Evolutionary conservation across 2,797 vertebrate genomes (phyloP), one percentile per base, ranked within the genome.

Genomic region (Furcifer pardalis): DNA sequence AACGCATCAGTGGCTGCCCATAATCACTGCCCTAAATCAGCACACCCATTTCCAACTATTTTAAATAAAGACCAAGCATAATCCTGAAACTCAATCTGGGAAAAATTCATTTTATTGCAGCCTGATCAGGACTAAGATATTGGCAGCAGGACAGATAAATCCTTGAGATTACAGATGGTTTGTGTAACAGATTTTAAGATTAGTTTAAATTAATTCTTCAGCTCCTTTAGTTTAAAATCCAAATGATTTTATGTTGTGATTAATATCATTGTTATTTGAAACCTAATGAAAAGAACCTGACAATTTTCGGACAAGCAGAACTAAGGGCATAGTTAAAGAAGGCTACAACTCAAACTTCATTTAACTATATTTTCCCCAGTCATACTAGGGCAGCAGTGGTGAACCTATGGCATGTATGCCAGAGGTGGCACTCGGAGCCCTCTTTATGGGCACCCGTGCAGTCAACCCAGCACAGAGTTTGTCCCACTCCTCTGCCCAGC

Each of bases 181-280:
- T 84, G 12, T 84, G 59, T 68, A 89, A 87, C 2, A 89, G 0
- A 25, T 88, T 44, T 32, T 44, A 44, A 84, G 86, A 82, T 80
- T 69, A 85, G 25, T 17, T 89, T 82, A 83, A 83, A 81, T 49
- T 1, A 6, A 75, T 19, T 83, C 84, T 71, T 80, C 62, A 84
- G 56, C 84, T 82, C 40, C 42, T 46, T 65, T 89, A 71, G 10
- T 8, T 90, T 62, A 90, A 69, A 83, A 65, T 83, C 40, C 19
- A 52, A 83, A 5, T 37, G 30, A 89, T 44, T 83, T 77, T 27
- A 84, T 59, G 68, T 42, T 9, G 1, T 76, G 35, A 69, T 19
- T 37, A 79, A 68, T 46, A 56, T 62, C 49, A 35, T 30, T 87
- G 66, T 69, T 7, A 86, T 84, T 86, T 90, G 85, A 78, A 72